phyloP scores from a whole-genome alignment of 1,140 invertebrate genomes.

The Euura saliciscinereae region DNA sequence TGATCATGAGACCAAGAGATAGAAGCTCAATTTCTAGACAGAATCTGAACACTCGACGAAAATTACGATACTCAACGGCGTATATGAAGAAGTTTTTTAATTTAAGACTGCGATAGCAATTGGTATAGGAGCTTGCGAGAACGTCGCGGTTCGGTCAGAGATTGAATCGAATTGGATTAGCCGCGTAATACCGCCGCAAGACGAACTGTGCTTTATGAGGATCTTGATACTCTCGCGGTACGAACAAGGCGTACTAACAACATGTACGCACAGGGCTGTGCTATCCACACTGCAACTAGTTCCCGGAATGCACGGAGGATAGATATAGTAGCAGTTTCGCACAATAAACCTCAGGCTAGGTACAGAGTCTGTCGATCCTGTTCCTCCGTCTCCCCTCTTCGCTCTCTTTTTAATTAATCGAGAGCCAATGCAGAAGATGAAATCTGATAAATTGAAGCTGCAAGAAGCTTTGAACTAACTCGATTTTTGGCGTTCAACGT shows the following conservation, averaged over 20 bases:
- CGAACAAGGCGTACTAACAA: conserved; percentile 2
- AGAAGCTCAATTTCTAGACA: no score
- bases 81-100: neutral
- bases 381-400: neutral
- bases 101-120: no score
- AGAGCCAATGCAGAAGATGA: no score
- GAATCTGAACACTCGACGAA: no score
- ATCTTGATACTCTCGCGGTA: conserved; percentile 7
- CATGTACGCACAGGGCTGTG: neutral
- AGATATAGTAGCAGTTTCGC: conserved; percentile 5
- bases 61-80: neutral
- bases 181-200: neutral
- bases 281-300: neutral
- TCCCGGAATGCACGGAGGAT: neutral
- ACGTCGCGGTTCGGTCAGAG: neutral
- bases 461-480: no score
- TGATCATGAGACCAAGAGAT: no score
- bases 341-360: neutral
- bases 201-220: conserved; percentile 3
- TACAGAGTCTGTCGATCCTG: neutral
- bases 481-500: no score
- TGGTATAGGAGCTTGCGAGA: no score
- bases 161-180: conserved; percentile 7
- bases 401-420: no score
- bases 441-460: no score